Percentiles rank a stretch among this genome's conserved stretches.
These are phyloP conservation scores for Yponomeuta plumbellus DNA, from an alignment of 2,888 invertebrate genomes.

Conservation along the genomic window DNA sequence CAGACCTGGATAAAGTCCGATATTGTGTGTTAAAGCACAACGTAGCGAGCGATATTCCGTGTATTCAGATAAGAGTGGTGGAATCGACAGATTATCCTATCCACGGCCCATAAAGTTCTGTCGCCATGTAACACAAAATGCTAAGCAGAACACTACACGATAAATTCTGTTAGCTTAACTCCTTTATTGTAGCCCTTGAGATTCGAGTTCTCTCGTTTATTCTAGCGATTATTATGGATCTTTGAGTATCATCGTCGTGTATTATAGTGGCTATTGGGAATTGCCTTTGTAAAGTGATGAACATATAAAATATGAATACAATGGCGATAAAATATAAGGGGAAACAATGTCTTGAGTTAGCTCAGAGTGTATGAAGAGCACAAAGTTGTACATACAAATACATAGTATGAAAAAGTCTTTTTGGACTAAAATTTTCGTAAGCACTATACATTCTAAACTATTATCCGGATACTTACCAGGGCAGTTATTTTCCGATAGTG, in stretches of 20 bases:
- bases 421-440: no score
- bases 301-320: no score
- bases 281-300: no score
- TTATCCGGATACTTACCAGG: no score
- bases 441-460: no score
- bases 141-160: not conserved
- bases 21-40: not conserved
- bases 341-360: no score
- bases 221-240: not conserved
- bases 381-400: no score
- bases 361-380: no score
- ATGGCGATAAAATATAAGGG: no score
- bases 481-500: no score
- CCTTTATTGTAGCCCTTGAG: not conserved
- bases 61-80: conserved; percentile 43
- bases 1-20: not conserved
- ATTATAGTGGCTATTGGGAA: not conserved
- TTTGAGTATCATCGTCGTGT: not conserved
- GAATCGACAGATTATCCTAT: conserved; percentile 49
- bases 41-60: conserved; percentile 31
- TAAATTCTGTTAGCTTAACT: not conserved
- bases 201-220: not conserved
- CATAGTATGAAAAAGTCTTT: no score
- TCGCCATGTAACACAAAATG: conserved; percentile 4
- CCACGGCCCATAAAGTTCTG: conserved; percentile 34